Evolutionary conservation across 2,888 invertebrate species (phyloP).

Genomic region (Heteromyza rotundicornis): DNA sequence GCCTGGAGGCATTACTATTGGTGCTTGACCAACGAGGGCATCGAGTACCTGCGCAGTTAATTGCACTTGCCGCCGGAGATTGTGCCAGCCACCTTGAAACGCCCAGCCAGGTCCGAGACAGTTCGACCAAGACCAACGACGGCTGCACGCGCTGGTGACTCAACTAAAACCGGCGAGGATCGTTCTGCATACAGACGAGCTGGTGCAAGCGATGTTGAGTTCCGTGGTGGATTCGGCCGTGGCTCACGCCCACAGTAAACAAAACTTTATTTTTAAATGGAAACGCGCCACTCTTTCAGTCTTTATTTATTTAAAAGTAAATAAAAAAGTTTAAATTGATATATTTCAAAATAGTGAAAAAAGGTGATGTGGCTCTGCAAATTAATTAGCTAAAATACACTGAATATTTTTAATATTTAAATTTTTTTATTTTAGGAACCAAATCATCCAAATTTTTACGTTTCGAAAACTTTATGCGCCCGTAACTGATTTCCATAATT

Average conservation of each 20-base stretch:
- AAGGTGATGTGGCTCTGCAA: too few relatives aligned
- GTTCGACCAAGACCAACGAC: slow-evolving; percentile 75
- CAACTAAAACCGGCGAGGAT: slow-evolving; percentile 79
- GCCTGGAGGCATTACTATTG: slow-evolving; percentile 99
- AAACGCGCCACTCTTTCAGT: slow-evolving; percentile 34
- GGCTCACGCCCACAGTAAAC: slow-evolving; percentile 65
- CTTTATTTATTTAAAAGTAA: slow-evolving; percentile 37
- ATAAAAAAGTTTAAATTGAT: slow-evolving; percentile 33
- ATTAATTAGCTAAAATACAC: too few relatives aligned
- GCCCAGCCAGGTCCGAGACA: slow-evolving; percentile 85
- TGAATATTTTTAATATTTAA: too few relatives aligned
- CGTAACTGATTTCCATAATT: too few relatives aligned
- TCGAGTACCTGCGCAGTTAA: slow-evolving; percentile 91
- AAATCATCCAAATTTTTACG: too few relatives aligned
- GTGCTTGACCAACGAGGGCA: slow-evolving; percentile 95
- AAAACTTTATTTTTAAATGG: slow-evolving; percentile 31
- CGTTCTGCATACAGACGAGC: slow-evolving; percentile 83
- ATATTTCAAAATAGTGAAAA: background rate
- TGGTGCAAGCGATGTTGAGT: slow-evolving; percentile 87
- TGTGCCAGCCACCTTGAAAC: slow-evolving; percentile 95
- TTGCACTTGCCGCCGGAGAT: slow-evolving; percentile 97
- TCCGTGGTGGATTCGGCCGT: slow-evolving; percentile 84
- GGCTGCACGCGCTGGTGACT: slow-evolving; percentile 72
- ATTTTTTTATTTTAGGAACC: too few relatives aligned
- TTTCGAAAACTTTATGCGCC: too few relatives aligned